Percentiles rank a stretch among this genome's conserved stretches.
Evolutionary conservation across 2,113 vertebrate genomes (phyloP).

Genomic region (Tupaia chinensis): DNA sequence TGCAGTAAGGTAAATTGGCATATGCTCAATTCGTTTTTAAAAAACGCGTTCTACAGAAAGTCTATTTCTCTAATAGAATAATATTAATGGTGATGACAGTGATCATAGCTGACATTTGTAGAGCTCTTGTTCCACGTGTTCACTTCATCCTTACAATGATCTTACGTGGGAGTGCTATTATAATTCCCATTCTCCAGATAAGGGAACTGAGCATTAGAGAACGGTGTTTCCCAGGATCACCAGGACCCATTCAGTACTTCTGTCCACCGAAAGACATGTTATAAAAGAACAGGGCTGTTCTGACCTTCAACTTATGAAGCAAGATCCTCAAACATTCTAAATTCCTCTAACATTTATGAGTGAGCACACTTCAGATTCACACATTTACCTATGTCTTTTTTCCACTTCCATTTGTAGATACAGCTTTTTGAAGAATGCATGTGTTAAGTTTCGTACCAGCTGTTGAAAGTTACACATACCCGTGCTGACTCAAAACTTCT

Average conservation of each 20-base stretch:
- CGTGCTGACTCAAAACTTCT: constrained; percentile 4
- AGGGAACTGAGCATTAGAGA: constrained; percentile 53
- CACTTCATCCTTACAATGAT: constrained; percentile 22
- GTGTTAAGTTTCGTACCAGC: background rate
- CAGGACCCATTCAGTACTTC: background rate
- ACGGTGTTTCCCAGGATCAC: background rate
- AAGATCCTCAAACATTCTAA: background rate
- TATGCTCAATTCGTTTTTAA: constrained; percentile 47
- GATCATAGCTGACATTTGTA: constrained; percentile 9
- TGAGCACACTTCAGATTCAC: constrained; percentile 1
- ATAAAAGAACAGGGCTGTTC: background rate
- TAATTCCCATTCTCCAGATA: constrained; percentile 14
- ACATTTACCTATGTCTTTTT: constrained; percentile 21
- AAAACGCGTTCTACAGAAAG: constrained; percentile 34
- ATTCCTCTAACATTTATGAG: background rate
- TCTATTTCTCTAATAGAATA: constrained; percentile 38
- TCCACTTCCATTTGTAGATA: constrained; percentile 11
- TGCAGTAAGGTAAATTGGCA: constrained; percentile 52
- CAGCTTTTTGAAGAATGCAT: constrained; percentile 16
- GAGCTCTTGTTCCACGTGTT: background rate
- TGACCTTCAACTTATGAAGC: background rate
- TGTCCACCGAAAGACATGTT: background rate
- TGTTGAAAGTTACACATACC: background rate
- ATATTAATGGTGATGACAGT: background rate
- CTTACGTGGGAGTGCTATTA: background rate